Evolutionary conservation across 2,888 invertebrate genomes (phyloP).

Genomic region (Dioctria rufipes): DNA sequence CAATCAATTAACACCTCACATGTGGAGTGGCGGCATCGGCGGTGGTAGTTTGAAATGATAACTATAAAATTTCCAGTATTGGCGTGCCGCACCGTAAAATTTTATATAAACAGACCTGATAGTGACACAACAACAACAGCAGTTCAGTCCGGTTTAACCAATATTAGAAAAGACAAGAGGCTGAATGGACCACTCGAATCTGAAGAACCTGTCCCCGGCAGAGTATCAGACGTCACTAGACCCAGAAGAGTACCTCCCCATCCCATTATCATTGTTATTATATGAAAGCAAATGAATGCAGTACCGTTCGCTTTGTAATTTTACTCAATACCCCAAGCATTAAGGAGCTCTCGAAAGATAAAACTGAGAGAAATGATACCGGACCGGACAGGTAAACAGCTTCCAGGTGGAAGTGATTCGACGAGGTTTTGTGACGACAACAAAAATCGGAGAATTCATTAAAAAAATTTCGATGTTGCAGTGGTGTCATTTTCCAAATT

Average conservation of each 20-base stretch:
- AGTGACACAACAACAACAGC: constrained; percentile 9
- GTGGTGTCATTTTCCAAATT: too few species aligned
- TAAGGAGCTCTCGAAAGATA: constrained; percentile 16
- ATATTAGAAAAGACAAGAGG: constrained; percentile 36
- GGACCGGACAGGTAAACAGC: constrained; percentile 13
- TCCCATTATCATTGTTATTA: too few species aligned
- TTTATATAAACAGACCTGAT: constrained; percentile 3
- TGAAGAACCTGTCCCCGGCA: constrained; percentile 29
- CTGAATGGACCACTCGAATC: constrained; percentile 25
- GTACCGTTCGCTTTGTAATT: neutral
- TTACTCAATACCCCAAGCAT: neutral
- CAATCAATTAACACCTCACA: neutral
- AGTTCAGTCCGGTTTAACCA: constrained; percentile 5
- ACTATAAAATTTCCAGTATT: neutral
- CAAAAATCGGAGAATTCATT: neutral
- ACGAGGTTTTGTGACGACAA: neutral
- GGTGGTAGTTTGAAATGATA: too few species aligned
- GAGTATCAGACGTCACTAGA: neutral
- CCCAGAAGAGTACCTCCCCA: neutral
- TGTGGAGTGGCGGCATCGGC: too few species aligned
- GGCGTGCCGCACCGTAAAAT: neutral
- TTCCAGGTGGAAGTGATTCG: neutral
- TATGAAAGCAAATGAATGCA: constrained; percentile 4
- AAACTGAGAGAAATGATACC: constrained; percentile 8
- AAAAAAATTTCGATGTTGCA: too few species aligned